Percentiles rank a stretch among this genome's conserved stretches.
Evolutionary conservation across 2,888 invertebrate species (phyloP).

Genomic region (Thymelicus acteon): DNA sequence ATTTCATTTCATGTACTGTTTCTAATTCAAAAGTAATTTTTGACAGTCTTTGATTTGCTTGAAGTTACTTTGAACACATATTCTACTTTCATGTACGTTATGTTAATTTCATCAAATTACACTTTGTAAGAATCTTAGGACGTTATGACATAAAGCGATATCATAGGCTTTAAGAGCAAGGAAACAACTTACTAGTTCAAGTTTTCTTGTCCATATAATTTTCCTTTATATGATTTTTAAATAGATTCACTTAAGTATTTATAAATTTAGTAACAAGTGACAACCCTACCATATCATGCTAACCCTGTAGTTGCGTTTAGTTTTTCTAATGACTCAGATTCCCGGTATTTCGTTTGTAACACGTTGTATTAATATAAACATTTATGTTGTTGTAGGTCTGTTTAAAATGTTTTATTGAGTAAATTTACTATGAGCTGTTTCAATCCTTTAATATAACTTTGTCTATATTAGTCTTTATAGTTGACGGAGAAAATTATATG

Average conservation of each 20-base stretch:
- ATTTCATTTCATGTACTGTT: too few relatives aligned
- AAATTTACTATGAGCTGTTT: neutral
- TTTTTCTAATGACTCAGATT: conserved; percentile 25
- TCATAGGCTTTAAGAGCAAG: too few relatives aligned
- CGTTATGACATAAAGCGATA: too few relatives aligned
- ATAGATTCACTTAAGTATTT: neutral
- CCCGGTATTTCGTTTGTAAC: conserved; percentile 28
- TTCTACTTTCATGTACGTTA: too few relatives aligned
- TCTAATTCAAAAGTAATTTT: too few relatives aligned
- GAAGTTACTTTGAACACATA: too few relatives aligned
- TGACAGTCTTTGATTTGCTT: too few relatives aligned
- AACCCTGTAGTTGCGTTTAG: conserved; percentile 4
- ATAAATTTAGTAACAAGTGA: neutral
- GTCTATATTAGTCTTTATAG: neutral
- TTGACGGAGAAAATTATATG: neutral
- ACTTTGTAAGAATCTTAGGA: too few relatives aligned
- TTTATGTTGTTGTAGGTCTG: conserved; percentile 12
- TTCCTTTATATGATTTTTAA: neutral
- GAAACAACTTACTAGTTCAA: too few relatives aligned
- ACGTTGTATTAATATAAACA: conserved; percentile 22
- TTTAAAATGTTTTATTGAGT: conserved; percentile 15
- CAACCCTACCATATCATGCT: neutral
- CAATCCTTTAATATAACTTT: neutral
- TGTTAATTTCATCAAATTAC: too few relatives aligned
- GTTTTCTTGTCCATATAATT: too few relatives aligned